Percentiles rank a stretch among this genome's conserved stretches.
Conservation (phyloP, 2,797 vertebrate genomes). For the Champsocephalus gunnari region DNA sequence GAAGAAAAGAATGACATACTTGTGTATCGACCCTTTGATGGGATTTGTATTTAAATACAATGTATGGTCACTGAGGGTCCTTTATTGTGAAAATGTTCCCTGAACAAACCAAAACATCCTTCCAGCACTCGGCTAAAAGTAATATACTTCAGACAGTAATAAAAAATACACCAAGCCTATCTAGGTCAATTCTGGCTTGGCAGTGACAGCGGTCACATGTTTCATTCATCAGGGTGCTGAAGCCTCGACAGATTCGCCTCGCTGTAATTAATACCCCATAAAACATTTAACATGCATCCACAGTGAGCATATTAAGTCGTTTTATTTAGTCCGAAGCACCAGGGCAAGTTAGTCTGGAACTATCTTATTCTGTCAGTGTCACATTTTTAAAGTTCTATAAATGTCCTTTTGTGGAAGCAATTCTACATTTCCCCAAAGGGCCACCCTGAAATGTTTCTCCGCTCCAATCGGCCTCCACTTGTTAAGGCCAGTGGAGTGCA, state of each 20-base stretch:
- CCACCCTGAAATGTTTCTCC: background rate
- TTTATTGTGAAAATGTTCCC: background rate
- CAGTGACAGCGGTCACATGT: slow-evolving; percentile 48
- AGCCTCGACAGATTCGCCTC: slow-evolving; percentile 17
- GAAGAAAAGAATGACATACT: background rate
- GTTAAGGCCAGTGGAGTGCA: background rate
- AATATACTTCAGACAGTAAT: slow-evolving; percentile 39
- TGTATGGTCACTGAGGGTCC: background rate
- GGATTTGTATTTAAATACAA: slow-evolving; percentile 4
- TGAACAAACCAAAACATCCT: background rate
- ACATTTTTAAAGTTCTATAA: slow-evolving; percentile 9
- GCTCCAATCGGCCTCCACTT: background rate
- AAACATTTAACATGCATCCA: slow-evolving; percentile 21
- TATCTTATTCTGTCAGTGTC: slow-evolving; percentile 16
- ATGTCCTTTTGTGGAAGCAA: slow-evolving; percentile 19
- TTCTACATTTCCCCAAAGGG: slow-evolving; percentile 9
- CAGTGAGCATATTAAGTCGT: slow-evolving; percentile 16
- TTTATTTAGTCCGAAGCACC: slow-evolving; percentile 6
- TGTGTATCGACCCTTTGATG: slow-evolving; percentile 2
- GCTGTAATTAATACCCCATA: slow-evolving; percentile 45
- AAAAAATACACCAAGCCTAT: slow-evolving; percentile 39
- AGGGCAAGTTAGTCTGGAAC: slow-evolving; percentile 17
- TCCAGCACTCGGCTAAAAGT: background rate
- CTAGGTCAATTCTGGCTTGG: slow-evolving; percentile 59
- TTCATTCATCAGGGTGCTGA: slow-evolving; percentile 47